A percentile compares a stretch with the other conserved stretches of the same genome.
Conservation (phyloP, 2,113 vertebrate genomes). For the Vicugna pacos region DNA sequence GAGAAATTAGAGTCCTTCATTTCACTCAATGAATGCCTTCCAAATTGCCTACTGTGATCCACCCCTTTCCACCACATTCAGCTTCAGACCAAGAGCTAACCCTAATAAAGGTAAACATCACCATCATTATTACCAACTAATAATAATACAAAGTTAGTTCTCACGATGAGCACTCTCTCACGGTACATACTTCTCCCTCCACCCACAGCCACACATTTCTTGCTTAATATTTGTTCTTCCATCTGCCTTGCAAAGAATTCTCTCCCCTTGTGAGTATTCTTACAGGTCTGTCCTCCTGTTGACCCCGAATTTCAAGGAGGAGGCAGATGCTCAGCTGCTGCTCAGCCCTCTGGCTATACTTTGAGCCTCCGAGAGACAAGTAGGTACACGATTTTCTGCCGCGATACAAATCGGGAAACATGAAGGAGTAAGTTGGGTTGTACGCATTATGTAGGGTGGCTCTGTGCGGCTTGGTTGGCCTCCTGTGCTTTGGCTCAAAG, state of each 20-base stretch:
- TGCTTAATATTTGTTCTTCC: conserved; percentile 20
- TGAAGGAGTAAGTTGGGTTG: conserved; percentile 1
- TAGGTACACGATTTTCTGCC: conserved; percentile 74
- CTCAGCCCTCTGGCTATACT: conserved; percentile 83
- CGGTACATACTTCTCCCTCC: not conserved
- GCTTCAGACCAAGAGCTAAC: not conserved
- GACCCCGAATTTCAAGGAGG: conserved; percentile 80
- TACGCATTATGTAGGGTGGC: not conserved
- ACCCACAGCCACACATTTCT: not conserved
- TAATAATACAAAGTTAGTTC: not conserved
- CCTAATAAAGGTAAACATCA: not conserved
- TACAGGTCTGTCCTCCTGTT: conserved; percentile 77
- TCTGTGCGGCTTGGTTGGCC: not conserved
- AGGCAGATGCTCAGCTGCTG: conserved; percentile 67
- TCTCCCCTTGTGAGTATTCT: conserved; percentile 50
- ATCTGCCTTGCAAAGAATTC: conserved; percentile 62
- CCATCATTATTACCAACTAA: not conserved
- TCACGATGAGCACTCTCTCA: not conserved
- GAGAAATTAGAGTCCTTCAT: not conserved
- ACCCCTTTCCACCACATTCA: not conserved
- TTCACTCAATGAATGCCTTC: not conserved
- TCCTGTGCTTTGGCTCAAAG: conserved; percentile 36
- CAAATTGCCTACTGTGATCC: not conserved
- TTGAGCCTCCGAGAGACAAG: conserved; percentile 78
- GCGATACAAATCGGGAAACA: conserved; percentile 79